Evolutionary conservation across 2,797 vertebrate species (phyloP).

Genomic region (Clarias platycephalus): DNA sequence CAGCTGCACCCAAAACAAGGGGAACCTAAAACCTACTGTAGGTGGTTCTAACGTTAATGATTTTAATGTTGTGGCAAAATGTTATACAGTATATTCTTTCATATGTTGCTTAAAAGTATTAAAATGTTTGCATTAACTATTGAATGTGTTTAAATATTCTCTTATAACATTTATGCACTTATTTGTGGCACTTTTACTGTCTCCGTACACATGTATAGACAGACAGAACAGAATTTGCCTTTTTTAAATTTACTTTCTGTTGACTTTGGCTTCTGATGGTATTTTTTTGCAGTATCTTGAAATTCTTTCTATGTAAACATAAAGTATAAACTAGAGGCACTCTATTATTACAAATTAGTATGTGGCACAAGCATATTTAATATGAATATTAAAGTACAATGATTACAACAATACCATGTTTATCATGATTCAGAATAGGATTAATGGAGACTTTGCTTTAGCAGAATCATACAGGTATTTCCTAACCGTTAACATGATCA

Average conservation of each 20-base stretch:
- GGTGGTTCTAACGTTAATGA: too few species aligned
- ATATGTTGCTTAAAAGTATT: neutral
- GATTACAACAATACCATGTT: neutral
- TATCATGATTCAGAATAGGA: neutral
- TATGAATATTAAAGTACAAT: neutral
- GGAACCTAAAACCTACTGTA: too few species aligned
- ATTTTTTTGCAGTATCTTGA: neutral
- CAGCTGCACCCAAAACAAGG: too few species aligned
- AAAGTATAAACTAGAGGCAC: neutral
- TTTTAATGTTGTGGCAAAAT: too few species aligned
- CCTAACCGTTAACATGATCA: neutral
- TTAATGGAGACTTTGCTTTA: neutral
- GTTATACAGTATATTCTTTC: neutral
- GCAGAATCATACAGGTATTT: neutral
- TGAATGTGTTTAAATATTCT: neutral
- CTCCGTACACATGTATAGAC: neutral
- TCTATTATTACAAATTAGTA: neutral
- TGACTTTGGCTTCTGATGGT: neutral
- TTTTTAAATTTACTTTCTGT: neutral
- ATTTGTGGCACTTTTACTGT: neutral
- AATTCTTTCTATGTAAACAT: neutral
- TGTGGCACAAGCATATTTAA: neutral
- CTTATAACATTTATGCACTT: neutral
- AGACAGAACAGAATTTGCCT: neutral
- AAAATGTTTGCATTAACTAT: neutral